phyloP scores from a whole-genome alignment of 2,888 invertebrate genomes.

The Drosophila vallismaia region DNA sequence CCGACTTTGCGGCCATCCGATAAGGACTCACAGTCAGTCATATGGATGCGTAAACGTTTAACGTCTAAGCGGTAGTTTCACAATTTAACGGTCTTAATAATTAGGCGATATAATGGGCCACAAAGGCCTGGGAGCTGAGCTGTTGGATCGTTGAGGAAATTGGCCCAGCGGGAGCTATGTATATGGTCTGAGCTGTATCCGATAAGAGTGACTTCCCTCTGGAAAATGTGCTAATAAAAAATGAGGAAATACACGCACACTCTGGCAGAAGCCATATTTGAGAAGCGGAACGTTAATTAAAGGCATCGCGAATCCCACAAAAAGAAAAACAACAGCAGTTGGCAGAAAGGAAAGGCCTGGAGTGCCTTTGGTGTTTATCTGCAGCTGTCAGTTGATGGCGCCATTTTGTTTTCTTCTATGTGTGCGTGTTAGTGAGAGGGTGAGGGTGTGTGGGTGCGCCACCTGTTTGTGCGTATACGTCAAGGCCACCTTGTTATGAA shows the following conservation, averaged over 20 bases:
- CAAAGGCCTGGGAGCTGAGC: conserved; percentile 8
- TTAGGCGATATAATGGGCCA: conserved; percentile 25
- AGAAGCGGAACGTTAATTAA: conserved; percentile 69
- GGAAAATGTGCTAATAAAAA: conserved; percentile 54
- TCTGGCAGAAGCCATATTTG: conserved; percentile 32
- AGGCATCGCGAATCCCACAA: conserved; percentile 36
- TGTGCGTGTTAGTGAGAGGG: background rate
- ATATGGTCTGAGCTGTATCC: conserved; percentile 11
- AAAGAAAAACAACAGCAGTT: conserved; percentile 4
- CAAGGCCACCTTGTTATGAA: conserved; percentile 21
- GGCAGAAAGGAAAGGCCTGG: conserved; percentile 18
- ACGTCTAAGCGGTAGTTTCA: conserved; percentile 8
- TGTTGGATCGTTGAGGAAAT: conserved; percentile 49
- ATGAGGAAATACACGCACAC: conserved; percentile 20
- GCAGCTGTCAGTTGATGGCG: conserved; percentile 58
- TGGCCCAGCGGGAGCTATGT: conserved; percentile 50
- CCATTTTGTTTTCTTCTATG: conserved; percentile 27
- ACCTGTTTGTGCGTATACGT: conserved; percentile 50
- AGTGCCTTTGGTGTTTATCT: conserved; percentile 56
- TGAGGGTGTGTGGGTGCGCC: conserved; percentile 20
- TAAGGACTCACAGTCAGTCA: background rate
- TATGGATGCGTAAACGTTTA: conserved; percentile 6
- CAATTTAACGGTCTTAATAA: conserved; percentile 44
- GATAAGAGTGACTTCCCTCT: conserved; percentile 21
- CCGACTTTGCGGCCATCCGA: background rate